Evolutionary conservation across 2,113 vertebrate species (phyloP).

Genomic region (Lynx canadensis): DNA sequence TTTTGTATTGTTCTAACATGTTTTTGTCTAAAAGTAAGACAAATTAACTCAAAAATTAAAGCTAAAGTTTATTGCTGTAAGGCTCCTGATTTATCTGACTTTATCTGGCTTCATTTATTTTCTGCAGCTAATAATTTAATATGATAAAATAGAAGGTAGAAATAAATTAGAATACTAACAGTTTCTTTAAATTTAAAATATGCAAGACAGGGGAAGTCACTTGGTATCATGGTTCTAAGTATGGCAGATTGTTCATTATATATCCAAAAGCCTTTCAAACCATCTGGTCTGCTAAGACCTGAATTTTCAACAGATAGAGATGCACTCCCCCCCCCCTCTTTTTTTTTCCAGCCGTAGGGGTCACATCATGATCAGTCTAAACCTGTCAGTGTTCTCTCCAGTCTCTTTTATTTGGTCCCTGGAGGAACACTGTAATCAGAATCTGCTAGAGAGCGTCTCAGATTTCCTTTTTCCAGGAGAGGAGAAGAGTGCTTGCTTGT

Average conservation of each 20-base stretch:
- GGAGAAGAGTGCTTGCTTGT: not conserved
- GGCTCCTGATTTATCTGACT: not conserved
- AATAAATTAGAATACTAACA: slow-evolving; percentile 59
- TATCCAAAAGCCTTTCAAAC: not conserved
- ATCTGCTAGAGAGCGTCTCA: not conserved
- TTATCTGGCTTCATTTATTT: slow-evolving; percentile 48
- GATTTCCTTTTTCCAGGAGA: not conserved
- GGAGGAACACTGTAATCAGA: not conserved
- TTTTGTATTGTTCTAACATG: not conserved
- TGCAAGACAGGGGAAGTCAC: not conserved
- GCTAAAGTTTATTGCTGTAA: not conserved
- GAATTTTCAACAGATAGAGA: not conserved
- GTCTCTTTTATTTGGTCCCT: not conserved
- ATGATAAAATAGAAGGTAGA: slow-evolving; percentile 37
- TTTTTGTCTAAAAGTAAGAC: slow-evolving; percentile 13
- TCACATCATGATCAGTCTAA: not conserved
- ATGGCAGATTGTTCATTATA: not conserved
- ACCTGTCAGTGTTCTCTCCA: not conserved
- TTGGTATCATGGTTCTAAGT: not conserved
- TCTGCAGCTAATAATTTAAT: slow-evolving; percentile 57
- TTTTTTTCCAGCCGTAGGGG: not conserved
- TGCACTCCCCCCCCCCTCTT: not conserved
- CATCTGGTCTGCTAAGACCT: not conserved
- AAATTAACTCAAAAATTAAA: slow-evolving; percentile 56
- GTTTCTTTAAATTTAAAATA: slow-evolving; percentile 48